These are phyloP conservation scores for Heliocidaris tuberculata DNA, from an alignment of 35 echinoderm and acorn worm species.

Conservation along the genomic window DNA sequence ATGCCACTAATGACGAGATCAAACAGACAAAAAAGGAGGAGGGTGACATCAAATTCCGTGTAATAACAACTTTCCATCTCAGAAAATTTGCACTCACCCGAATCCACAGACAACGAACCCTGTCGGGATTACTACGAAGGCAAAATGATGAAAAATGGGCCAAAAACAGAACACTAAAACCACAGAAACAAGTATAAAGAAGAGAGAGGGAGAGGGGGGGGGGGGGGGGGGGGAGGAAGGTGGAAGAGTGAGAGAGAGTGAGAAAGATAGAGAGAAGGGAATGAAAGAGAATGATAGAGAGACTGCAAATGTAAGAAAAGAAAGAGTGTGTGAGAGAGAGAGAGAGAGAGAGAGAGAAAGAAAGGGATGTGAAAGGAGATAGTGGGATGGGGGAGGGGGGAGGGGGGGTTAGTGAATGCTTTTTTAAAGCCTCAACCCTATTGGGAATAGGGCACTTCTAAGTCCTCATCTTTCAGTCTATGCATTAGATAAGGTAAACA, in stretches of 20 bases:
- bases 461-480: conserved; percentile 35
- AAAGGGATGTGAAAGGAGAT: background rate
- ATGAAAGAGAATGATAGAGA: too few species aligned
- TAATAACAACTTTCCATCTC: background rate
- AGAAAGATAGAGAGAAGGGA: too few species aligned
- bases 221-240: too few species aligned
- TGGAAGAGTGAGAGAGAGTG: too few species aligned
- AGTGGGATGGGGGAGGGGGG: background rate
- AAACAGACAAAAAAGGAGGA: background rate
- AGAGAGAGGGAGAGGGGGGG: too few species aligned
- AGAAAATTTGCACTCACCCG: background rate
- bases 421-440: background rate
- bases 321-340: background rate
- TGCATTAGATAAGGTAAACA: conserved; percentile 44
- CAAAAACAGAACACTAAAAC: background rate
- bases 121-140: background rate
- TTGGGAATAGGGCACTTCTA: conserved; percentile 26
- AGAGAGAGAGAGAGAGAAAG: background rate
- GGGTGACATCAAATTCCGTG: background rate
- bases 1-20: background rate
- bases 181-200: too few species aligned
- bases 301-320: too few species aligned
- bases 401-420: background rate
- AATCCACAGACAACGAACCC: background rate
- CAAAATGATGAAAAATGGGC: background rate